Percentiles rank a stretch among this genome's conserved stretches.
These are phyloP conservation scores for Lapara coniferarum DNA, from an alignment of 2,888 invertebrate species.

Conservation along the genomic window DNA sequence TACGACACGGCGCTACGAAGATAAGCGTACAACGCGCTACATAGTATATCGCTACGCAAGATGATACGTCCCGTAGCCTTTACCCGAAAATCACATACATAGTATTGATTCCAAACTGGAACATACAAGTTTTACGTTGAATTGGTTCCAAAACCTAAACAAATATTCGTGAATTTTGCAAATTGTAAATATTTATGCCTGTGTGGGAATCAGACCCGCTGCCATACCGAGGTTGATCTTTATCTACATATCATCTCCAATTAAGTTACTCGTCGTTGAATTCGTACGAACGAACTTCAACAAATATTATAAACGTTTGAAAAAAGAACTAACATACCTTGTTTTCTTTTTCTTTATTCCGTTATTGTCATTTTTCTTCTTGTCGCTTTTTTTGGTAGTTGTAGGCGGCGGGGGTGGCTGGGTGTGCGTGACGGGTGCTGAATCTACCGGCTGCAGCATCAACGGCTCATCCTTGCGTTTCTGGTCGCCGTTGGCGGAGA, in stretches of 20 bases:
- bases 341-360: slow-evolving; percentile 97
- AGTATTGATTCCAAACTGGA: too few relatives aligned
- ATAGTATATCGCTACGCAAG: slow-evolving; percentile 13
- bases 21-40: not conserved
- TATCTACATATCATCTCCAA: too few relatives aligned
- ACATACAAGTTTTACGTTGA: too few relatives aligned
- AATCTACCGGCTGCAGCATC: slow-evolving; percentile 67
- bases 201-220: too few relatives aligned
- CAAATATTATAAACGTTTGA: too few relatives aligned
- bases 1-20: not conserved
- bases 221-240: too few relatives aligned
- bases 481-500: slow-evolving; percentile 52
- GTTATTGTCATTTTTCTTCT: slow-evolving; percentile 92
- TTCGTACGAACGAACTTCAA: too few relatives aligned
- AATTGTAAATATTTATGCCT: too few relatives aligned
- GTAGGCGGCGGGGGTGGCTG: slow-evolving; percentile 71
- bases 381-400: slow-evolving; percentile 88
- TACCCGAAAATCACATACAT: not conserved
- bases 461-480: slow-evolving; percentile 76
- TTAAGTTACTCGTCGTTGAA: too few relatives aligned
- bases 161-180: too few relatives aligned
- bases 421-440: slow-evolving; percentile 57
- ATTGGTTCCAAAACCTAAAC: too few relatives aligned
- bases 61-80: not conserved
- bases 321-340: slow-evolving; percentile 81